Base-by-base conservation (phyloP, 2,888 invertebrate genomes). In the Hedychridium roseum region DNA sequence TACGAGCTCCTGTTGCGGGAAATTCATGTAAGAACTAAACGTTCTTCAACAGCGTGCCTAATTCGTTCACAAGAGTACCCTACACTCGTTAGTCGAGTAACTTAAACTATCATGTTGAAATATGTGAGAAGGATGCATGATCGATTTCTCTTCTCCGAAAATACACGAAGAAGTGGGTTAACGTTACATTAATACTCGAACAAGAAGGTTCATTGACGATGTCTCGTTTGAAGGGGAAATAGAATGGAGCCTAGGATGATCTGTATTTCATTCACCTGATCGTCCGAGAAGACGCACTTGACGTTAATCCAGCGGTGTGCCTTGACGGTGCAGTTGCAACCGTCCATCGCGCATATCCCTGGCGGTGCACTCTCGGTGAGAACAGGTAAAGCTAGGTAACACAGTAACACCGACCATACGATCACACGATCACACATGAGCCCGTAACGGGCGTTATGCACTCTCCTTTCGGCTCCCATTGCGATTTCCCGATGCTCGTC, bases 281-380 rank as follows among this genome's bases (percentile, higher is more conserved):
- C 79, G 46, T 76, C 75, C 53, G 81, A 80, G 66, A 88, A 82
- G 62, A 84, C 83, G 77, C 88, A 89, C 79, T 86, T 87, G 69
- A 88, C 82, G 63, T 80, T 82, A 66, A 82, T 82, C 87, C 87
- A 87, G 34, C 84, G 83, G 60, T 83, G 84, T 18, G 81, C 81
- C 40, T 81, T 83, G 38, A 82, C 79, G 28, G 80, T 79, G 74
- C 88, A 88, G 61, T 80, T 81, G 79, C 88, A 88, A 64, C 82
- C 85, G 47, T 79, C 73, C 78, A 82, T 78, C 45, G 81, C 79
- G 74, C 88, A 88, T 58, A 87, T 79, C 44, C 82, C 81, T 44
- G 68, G 66, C 34, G 68, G 58, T 36, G 59, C 57, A 46, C 57
- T 60, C 39, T 54, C 60, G 43, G 54, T 58, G 43, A 50, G 26